phyloP scores from a whole-genome alignment of 2,113 vertebrate genomes.

The Lepisosteus oculatus region DNA sequence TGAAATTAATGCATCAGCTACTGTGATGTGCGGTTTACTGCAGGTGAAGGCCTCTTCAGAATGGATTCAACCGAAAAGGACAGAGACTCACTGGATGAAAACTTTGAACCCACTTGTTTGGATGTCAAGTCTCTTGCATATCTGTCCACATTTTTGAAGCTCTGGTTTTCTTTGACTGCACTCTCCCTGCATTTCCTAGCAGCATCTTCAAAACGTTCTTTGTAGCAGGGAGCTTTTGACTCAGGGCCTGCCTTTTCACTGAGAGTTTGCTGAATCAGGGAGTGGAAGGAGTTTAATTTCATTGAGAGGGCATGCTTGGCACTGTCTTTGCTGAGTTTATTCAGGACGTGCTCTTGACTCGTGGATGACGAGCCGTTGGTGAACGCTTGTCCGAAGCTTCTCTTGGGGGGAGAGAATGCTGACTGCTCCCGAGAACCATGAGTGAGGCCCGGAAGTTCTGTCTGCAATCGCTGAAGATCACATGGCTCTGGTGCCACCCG shows the following conservation, averaged over 20 bases:
- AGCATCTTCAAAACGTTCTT: conserved; percentile 79
- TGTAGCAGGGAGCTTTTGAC: conserved; percentile 70
- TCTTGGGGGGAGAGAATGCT: conserved; percentile 86
- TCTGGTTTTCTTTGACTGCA: conserved; percentile 69
- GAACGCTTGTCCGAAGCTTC: conserved; percentile 72
- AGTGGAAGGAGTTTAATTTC: conserved; percentile 82
- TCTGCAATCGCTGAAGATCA: conserved; percentile 49
- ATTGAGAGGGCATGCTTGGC: conserved; percentile 63
- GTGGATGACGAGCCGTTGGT: conserved; percentile 51
- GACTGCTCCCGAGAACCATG: conserved; percentile 77
- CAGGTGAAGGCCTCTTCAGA: conserved; percentile 80
- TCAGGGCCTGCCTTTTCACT: conserved; percentile 70
- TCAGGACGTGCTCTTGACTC: conserved; percentile 63
- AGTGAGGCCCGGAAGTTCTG: conserved; percentile 53
- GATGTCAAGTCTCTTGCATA: conserved; percentile 72
- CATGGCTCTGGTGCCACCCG: conserved; percentile 53
- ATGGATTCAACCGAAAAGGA: conserved; percentile 97
- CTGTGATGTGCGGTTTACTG: conserved; percentile 74
- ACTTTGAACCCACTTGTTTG: conserved; percentile 78
- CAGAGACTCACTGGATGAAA: conserved; percentile 73
- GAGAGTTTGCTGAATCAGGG: conserved; percentile 78
- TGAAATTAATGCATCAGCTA: conserved; percentile 30
- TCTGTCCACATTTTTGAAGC: conserved; percentile 68
- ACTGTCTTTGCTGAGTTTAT: conserved; percentile 77
- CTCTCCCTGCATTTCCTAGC: conserved; percentile 79